These are phyloP conservation scores for Bibio marci DNA, from an alignment of 2,888 invertebrate genomes.

Conservation along the genomic window DNA sequence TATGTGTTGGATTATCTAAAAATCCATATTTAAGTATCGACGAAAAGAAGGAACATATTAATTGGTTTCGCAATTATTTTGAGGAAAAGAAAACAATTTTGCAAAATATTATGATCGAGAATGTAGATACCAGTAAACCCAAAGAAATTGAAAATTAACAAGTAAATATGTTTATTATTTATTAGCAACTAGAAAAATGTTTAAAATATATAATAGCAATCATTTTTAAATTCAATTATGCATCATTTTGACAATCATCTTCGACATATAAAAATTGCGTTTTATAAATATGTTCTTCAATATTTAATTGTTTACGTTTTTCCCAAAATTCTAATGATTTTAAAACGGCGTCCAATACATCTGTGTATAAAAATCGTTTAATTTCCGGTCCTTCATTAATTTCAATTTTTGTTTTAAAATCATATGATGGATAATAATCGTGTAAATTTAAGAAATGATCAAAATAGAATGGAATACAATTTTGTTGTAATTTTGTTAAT, in stretches of 20 bases:
- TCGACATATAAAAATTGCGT: constrained; percentile 24
- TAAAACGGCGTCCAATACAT: background rate
- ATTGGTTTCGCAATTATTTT: constrained; percentile 87
- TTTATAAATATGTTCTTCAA: constrained; percentile 24
- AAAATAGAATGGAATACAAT: constrained; percentile 26
- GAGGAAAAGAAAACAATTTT: constrained; percentile 57
- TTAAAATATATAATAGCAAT: too few species aligned
- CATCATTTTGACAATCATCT: too few species aligned
- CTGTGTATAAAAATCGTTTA: background rate
- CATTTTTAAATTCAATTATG: constrained; percentile 10
- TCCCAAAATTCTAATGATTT: constrained; percentile 20
- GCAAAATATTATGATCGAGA: constrained; percentile 30
- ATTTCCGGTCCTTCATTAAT: constrained; percentile 18
- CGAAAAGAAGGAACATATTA: constrained; percentile 76
- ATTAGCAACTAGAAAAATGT: too few species aligned
- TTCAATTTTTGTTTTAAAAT: constrained; percentile 25
- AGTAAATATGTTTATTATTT: too few species aligned
- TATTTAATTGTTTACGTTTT: constrained; percentile 15
- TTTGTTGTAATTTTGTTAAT: constrained; percentile 19
- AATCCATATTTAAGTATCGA: constrained; percentile 78
- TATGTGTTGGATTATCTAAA: constrained; percentile 82
- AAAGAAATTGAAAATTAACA: too few species aligned
- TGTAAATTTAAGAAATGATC: constrained; percentile 25
- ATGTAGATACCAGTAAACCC: too few species aligned
- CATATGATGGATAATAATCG: constrained; percentile 25